Evolutionary conservation across 2,797 vertebrate species (phyloP).

Genomic region (Heterohyrax brucei): DNA sequence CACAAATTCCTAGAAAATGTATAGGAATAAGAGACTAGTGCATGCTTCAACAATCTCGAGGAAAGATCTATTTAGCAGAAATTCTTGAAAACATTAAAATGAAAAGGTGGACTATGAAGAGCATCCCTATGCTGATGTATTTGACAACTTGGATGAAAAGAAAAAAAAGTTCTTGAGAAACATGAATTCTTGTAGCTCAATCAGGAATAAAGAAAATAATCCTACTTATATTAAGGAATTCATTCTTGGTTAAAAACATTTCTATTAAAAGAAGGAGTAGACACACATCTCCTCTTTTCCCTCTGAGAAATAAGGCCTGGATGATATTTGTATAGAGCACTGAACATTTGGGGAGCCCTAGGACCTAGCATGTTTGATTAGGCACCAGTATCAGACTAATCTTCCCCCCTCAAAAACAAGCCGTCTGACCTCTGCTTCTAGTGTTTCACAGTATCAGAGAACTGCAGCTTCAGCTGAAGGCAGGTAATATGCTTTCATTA

Average conservation of each 20-base stretch:
- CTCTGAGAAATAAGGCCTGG: too few relatives aligned
- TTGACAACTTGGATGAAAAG: background rate
- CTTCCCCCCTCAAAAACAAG: too few relatives aligned
- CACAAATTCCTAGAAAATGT: background rate
- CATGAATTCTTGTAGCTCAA: background rate
- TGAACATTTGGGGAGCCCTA: too few relatives aligned
- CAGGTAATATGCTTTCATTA: too few relatives aligned
- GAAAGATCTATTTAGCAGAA: background rate
- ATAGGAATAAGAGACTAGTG: background rate
- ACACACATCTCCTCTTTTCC: too few relatives aligned
- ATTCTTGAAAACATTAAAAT: background rate
- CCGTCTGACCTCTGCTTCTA: too few relatives aligned
- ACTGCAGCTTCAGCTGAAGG: too few relatives aligned
- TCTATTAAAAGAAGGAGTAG: too few relatives aligned
- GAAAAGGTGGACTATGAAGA: background rate
- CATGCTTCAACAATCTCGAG: background rate
- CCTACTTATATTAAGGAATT: background rate
- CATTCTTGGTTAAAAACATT: background rate
- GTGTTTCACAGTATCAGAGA: too few relatives aligned
- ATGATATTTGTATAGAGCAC: too few relatives aligned
- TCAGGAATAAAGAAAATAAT: background rate
- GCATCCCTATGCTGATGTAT: background rate
- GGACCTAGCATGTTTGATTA: too few relatives aligned
- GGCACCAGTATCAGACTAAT: too few relatives aligned
- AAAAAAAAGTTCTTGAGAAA: background rate